A percentile compares a stretch with the other conserved stretches of the same genome.
These are phyloP conservation scores for Agelastica alni DNA, from an alignment of 2,888 invertebrate species.

Conservation along the genomic window DNA sequence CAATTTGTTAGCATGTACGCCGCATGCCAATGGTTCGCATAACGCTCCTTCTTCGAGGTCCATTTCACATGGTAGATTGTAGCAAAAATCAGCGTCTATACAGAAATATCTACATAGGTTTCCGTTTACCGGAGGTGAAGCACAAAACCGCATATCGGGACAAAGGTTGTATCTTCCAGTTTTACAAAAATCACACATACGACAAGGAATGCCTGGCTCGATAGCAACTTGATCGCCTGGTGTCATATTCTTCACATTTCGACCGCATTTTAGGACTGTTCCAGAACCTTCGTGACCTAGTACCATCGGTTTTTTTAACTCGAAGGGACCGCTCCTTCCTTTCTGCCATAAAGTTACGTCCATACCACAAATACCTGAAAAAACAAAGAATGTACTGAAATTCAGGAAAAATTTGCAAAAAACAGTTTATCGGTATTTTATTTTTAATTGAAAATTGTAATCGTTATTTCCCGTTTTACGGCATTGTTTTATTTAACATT, in stretches of 20 bases:
- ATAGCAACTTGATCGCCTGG: constrained; percentile 86
- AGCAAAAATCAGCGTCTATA: constrained; percentile 88
- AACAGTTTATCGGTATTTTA: too few relatives aligned
- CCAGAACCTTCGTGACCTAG: constrained; percentile 92
- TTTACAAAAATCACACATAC: constrained; percentile 83
- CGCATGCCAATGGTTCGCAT: constrained; percentile 90
- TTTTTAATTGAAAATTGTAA: too few relatives aligned
- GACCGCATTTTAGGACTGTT: constrained; percentile 74
- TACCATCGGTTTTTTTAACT: constrained; percentile 82
- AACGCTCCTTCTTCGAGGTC: constrained; percentile 91
- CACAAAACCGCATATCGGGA: constrained; percentile 83
- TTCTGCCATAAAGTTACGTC: constrained; percentile 90
- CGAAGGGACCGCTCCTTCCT: constrained; percentile 84
- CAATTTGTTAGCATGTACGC: constrained; percentile 88
- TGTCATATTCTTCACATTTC: constrained; percentile 68
- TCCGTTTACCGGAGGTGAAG: constrained; percentile 91
- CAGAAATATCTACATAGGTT: constrained; percentile 83
- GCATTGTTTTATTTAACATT: too few relatives aligned
- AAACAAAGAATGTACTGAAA: too few relatives aligned
- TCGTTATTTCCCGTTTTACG: too few relatives aligned
- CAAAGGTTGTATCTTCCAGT: constrained; percentile 90
- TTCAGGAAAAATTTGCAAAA: too few relatives aligned
- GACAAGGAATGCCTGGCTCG: constrained; percentile 90
- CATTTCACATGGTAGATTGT: constrained; percentile 86
- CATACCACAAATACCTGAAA: constrained; percentile 79